Evolutionary conservation across 2,113 vertebrate species (phyloP).

Genomic region (Menura novaehollandiae): DNA sequence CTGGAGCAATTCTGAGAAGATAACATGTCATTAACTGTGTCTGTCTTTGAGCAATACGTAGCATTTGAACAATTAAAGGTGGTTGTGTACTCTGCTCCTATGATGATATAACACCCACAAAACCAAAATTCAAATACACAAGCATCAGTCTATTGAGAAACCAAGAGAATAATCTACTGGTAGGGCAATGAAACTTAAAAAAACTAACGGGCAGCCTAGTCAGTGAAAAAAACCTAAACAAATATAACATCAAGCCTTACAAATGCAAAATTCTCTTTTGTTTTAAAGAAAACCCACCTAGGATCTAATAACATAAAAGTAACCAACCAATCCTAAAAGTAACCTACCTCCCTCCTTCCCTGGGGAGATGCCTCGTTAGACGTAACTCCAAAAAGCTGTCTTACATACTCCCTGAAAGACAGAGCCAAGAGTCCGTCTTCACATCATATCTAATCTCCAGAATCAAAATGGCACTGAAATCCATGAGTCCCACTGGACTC

Average conservation of each 20-base stretch:
- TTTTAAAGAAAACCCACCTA: background rate
- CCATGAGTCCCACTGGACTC: background rate
- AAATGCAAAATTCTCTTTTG: background rate
- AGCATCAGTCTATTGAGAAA: background rate
- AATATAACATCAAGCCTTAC: background rate
- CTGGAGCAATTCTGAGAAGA: background rate
- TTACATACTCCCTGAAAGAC: background rate
- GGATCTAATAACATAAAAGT: background rate
- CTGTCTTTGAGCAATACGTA: background rate
- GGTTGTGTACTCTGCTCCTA: background rate
- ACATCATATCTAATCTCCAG: background rate
- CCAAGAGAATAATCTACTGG: background rate
- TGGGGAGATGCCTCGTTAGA: background rate
- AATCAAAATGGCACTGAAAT: background rate
- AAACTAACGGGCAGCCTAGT: background rate
- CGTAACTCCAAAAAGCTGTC: background rate
- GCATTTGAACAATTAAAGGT: background rate
- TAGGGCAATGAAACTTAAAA: background rate
- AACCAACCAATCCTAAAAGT: background rate
- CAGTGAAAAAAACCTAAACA: rapidly evolving
- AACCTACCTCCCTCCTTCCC: background rate
- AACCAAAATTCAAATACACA: background rate
- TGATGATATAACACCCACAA: background rate
- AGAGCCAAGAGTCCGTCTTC: background rate
- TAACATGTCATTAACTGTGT: background rate